phyloP scores from a whole-genome alignment of 2,888 invertebrate genomes.

The Ethmia dodecea region DNA sequence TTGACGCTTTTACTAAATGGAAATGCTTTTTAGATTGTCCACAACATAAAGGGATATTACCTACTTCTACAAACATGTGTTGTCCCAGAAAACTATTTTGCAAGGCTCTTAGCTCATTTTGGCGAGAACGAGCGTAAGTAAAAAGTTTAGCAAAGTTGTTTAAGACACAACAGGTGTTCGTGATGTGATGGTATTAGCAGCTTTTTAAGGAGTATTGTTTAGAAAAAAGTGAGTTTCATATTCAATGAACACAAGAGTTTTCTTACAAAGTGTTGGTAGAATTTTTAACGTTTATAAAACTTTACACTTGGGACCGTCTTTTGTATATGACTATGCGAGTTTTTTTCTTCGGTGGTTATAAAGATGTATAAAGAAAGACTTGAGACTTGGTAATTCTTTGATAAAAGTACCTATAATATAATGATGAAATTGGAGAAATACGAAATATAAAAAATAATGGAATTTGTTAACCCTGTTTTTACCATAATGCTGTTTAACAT shows the following conservation, averaged over 20 bases:
- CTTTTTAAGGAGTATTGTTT: constrained; percentile 33
- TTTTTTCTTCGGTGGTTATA: no score
- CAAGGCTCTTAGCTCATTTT: constrained; percentile 73
- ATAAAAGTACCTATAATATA: no score
- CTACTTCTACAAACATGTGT: constrained; percentile 65
- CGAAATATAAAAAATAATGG: no score
- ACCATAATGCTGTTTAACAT: no score
- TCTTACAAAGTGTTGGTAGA: constrained; percentile 21
- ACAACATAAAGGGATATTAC: constrained; percentile 38
- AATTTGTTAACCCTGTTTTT: no score
- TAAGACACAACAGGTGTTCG: constrained; percentile 68
- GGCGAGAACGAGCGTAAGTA: constrained; percentile 52
- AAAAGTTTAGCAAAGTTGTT: constrained; percentile 63
- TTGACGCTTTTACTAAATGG: no score
- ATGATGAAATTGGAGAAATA: no score
- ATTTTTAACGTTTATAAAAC: constrained; percentile 17
- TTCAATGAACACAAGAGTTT: constrained; percentile 30
- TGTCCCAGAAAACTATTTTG: constrained; percentile 70
- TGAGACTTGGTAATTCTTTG: no score
- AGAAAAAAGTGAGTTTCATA: constrained; percentile 33
- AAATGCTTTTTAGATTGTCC: no score
- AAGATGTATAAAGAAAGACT: no score
- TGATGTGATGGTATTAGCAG: constrained; percentile 52
- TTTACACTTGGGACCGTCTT: constrained; percentile 2
- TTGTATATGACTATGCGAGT: no score